Evolutionary conservation across 2,797 vertebrate genomes (phyloP).

Genomic region (Psittacula echo): DNA sequence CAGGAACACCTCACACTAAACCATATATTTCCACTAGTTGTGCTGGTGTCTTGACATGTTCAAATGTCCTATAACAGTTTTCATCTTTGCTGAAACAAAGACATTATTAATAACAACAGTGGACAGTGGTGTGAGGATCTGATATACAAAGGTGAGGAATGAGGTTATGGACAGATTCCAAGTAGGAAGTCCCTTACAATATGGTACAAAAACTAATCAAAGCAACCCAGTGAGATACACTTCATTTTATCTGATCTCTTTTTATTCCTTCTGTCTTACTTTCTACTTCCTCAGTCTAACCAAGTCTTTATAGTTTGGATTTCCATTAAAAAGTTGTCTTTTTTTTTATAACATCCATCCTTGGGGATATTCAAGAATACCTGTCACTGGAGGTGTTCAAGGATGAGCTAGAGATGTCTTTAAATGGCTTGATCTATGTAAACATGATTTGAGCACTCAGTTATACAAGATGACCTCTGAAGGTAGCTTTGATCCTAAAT

Average conservation of each 20-base stretch:
- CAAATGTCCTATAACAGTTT: neutral
- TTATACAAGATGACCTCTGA: neutral
- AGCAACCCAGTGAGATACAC: neutral
- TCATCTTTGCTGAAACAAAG: neutral
- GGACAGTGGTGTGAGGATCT: neutral
- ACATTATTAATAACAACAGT: neutral
- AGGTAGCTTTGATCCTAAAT: neutral
- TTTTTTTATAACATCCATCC: neutral
- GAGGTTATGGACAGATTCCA: neutral
- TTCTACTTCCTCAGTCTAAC: neutral
- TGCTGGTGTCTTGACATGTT: neutral
- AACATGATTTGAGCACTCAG: neutral
- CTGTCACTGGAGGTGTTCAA: neutral
- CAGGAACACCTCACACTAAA: too few relatives aligned
- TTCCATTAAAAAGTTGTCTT: neutral
- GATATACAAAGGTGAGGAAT: neutral
- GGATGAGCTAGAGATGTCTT: neutral
- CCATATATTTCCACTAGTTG: neutral
- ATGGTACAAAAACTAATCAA: neutral
- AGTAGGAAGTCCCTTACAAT: neutral
- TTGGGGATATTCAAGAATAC: neutral
- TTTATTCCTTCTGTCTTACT: neutral
- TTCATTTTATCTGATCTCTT: neutral
- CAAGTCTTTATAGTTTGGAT: neutral
- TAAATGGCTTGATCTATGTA: neutral